These are phyloP conservation scores for Ahaetulla prasina DNA, from an alignment of 2,113 vertebrate genomes.

Conservation along the genomic window DNA sequence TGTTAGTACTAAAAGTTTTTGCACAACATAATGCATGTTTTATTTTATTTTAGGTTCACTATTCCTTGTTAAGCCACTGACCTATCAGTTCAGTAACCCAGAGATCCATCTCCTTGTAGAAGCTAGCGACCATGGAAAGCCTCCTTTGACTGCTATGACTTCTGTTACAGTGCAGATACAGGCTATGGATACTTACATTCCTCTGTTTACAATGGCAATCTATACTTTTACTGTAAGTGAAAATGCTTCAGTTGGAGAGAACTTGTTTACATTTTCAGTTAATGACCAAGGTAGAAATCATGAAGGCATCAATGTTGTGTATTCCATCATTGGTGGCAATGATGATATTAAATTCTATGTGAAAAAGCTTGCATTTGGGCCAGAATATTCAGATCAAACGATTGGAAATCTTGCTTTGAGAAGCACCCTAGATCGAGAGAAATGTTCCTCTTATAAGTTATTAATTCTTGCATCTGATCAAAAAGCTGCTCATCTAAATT, in stretches of 20 bases:
- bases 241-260: constrained; percentile 70
- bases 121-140: constrained; percentile 80
- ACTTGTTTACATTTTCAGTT: constrained; percentile 74
- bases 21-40: constrained; percentile 4
- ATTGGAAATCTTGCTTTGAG: constrained; percentile 77
- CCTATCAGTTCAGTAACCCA: constrained; percentile 61
- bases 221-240: constrained; percentile 79
- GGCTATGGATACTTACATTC: constrained; percentile 78
- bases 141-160: constrained; percentile 70
- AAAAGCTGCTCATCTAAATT: constrained; percentile 75
- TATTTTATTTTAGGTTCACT: constrained; percentile 77
- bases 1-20: background rate
- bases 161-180: constrained; percentile 72
- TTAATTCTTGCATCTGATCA: constrained; percentile 77
- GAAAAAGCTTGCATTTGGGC: constrained; percentile 63
- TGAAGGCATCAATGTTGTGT: constrained; percentile 76
- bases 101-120: constrained; percentile 79
- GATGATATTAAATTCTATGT: constrained; percentile 75
- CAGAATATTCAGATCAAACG: constrained; percentile 61
- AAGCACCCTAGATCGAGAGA: constrained; percentile 78
- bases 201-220: constrained; percentile 71
- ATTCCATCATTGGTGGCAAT: constrained; percentile 77
- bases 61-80: constrained; percentile 70
- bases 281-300: constrained; percentile 73
- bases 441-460: constrained; percentile 66